Evolutionary conservation across 2,113 vertebrate genomes (phyloP), one percentile per base, ranked within the genome.

Genomic region (Canis aureus): DNA sequence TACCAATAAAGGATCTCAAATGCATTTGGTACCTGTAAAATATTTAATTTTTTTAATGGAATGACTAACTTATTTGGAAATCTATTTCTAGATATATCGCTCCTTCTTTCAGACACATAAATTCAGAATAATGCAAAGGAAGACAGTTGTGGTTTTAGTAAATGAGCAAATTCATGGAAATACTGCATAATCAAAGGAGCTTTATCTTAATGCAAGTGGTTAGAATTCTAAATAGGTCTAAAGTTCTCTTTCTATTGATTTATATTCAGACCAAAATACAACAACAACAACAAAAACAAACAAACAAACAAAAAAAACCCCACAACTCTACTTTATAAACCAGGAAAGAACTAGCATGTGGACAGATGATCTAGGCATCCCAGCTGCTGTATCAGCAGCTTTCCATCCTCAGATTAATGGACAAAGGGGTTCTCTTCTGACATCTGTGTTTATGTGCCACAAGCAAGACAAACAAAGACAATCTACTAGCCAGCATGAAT

Each of bases 211-310:
- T 10, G 19, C 29, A 84, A 97, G 73, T 90, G 10, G 2, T 71
- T 79, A 83, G 80, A 96, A 79, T 93, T 95, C 25, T 91, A 97
- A 96, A 73, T 51, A 96, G 43, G 25, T 76, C 38, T 89, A 51
- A 96, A 91, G 66, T 51, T 92, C 32, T 20, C 3, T n/a, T 94
- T 17, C 2, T 91, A 55, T 71, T 97, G 86, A 96, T 53, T 89
- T 95, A 78, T 53, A n/a, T 83, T 89, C 22, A 84, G 66, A 95
- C 25, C 11, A 79, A 80, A 83, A 88, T 19, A 76, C 10, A 2
- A 38, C 27, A 66, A 32, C 27, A 66, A 32, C 64, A 66, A 66
- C 17, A 73, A 22, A 16, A 13, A 22, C n/a, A 3, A 0, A 43
- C 43, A 43, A 43, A 43, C 43, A 43, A 43, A 43, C 43, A 43